These are phyloP conservation scores for Enteromius fasciolatus DNA, from an alignment of 2,797 vertebrate species.

Conservation along the genomic window DNA sequence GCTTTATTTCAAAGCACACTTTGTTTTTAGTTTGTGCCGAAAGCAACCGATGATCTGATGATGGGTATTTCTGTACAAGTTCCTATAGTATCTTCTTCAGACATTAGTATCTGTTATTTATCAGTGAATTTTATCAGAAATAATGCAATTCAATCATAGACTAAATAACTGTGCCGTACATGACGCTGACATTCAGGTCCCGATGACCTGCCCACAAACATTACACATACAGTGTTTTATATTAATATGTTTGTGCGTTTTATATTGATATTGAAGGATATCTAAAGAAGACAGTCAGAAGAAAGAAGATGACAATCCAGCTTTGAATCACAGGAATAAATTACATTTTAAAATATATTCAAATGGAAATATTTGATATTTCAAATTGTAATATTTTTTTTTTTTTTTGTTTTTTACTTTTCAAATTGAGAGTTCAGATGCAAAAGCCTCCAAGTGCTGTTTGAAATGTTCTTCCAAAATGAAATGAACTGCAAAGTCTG, in stretches of 20 bases:
- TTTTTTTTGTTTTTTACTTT: background rate
- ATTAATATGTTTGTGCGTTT: background rate
- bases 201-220: background rate
- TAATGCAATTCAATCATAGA: conserved; percentile 20
- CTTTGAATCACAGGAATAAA: background rate
- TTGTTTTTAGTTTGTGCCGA: conserved; percentile 44
- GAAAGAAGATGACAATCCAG: background rate
- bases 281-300: background rate
- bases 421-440: no score
- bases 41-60: background rate
- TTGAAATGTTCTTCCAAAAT: no score
- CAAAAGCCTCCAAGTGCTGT: no score
- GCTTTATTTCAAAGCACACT: conserved; percentile 60
- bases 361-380: background rate
- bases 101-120: background rate
- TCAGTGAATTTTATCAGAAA: background rate
- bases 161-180: background rate
- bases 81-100: background rate
- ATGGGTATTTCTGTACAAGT: background rate
- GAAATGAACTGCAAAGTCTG: no score
- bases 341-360: background rate
- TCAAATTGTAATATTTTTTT: no score
- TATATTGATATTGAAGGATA: background rate
- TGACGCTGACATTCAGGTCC: background rate
- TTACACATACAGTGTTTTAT: no score